Evolutionary conservation across 2,113 vertebrate species (phyloP).

Genomic region (Notiomystis cincta): DNA sequence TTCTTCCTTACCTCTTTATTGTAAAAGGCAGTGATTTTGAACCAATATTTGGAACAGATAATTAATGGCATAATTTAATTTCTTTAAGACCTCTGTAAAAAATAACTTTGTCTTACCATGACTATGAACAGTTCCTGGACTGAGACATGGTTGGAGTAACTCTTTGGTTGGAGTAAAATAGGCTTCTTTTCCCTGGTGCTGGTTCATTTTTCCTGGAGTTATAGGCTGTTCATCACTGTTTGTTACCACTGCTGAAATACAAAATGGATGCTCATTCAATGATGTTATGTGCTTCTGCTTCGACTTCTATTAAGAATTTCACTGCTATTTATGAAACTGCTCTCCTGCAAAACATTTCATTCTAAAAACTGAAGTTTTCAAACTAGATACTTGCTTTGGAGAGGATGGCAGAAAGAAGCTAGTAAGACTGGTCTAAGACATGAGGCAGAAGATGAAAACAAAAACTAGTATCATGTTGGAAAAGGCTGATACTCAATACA

Average conservation of each 20-base stretch:
- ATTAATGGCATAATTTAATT: neutral
- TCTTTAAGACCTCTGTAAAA: neutral
- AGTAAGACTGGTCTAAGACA: neutral
- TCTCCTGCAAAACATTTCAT: neutral
- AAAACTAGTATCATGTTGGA: neutral
- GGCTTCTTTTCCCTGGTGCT: constrained; percentile 87
- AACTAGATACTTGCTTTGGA: neutral
- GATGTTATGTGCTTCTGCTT: neutral
- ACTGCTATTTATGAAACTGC: neutral
- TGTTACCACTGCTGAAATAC: constrained; percentile 77
- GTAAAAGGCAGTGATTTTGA: neutral
- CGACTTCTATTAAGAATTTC: neutral
- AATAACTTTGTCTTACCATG: constrained; percentile 77
- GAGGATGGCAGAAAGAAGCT: neutral
- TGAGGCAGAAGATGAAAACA: neutral
- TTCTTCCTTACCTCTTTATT: neutral
- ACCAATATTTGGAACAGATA: neutral
- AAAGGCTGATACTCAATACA: neutral
- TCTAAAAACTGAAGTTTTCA: neutral
- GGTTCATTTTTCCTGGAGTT: constrained; percentile 92
- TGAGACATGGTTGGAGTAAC: constrained; percentile 76
- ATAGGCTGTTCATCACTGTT: constrained; percentile 83
- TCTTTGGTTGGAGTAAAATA: constrained; percentile 88
- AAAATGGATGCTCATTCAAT: constrained; percentile 22
- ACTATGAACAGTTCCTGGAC: constrained; percentile 81